A percentile compares a stretch with the other conserved stretches of the same genome.
Evolutionary conservation across 2,113 vertebrate species (phyloP).

Genomic region (Lichenostomus cassidix): DNA sequence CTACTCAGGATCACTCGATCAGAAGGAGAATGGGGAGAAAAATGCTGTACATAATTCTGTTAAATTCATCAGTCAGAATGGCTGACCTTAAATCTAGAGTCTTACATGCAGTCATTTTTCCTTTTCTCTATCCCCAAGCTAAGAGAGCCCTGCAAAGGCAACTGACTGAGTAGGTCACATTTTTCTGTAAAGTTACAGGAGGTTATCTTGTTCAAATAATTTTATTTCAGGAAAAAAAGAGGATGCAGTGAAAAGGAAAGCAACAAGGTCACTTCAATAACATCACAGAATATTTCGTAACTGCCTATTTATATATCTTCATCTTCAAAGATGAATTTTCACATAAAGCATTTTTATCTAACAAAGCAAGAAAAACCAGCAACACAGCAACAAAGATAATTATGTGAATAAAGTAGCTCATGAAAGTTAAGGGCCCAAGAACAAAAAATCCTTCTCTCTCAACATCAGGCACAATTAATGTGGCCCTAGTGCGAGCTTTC

Average conservation of each 20-base stretch:
- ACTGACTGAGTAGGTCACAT: constrained; percentile 18
- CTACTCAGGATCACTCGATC: not conserved
- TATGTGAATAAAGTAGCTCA: not conserved
- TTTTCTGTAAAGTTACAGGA: constrained; percentile 14
- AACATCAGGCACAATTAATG: not conserved
- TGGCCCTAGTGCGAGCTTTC: not conserved
- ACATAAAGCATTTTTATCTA: not conserved
- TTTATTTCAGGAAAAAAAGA: constrained; percentile 11
- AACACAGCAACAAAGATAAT: not conserved
- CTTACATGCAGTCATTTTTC: not conserved
- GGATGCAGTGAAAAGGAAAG: not conserved
- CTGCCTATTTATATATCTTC: constrained; percentile 9
- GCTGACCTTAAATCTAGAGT: constrained; percentile 34
- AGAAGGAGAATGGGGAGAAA: not conserved
- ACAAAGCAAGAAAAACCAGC: not conserved
- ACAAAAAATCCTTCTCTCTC: not conserved
- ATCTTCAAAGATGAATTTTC: not conserved
- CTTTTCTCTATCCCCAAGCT: not conserved
- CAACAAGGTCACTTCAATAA: constrained; percentile 50
- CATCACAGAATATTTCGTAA: not conserved
- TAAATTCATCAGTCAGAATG: not conserved
- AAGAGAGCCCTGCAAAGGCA: not conserved
- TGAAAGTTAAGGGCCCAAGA: not conserved
- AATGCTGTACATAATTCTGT: not conserved
- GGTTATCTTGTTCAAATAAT: constrained; percentile 38